These are phyloP conservation scores for Drosophila pallidifrons DNA, from an alignment of 1,140 invertebrate genomes.

Conservation along the genomic window DNA sequence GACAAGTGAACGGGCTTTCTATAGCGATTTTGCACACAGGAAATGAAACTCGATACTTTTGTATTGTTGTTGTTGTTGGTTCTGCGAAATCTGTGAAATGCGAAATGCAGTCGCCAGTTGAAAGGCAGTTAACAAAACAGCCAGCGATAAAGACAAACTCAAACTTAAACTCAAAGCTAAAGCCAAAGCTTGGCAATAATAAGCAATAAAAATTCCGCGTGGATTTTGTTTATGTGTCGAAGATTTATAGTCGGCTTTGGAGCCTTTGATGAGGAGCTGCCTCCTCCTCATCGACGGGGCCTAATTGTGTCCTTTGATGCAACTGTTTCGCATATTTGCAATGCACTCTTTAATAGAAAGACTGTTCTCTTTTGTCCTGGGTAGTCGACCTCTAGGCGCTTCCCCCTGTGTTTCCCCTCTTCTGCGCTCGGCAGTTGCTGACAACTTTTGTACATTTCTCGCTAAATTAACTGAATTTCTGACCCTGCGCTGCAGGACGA, in stretches of 20 bases:
- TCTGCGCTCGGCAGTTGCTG: slow-evolving; percentile 38
- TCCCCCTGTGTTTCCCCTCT: neutral
- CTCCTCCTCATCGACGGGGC: slow-evolving; percentile 13
- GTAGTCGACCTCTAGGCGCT: slow-evolving; percentile 57
- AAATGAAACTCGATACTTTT: slow-evolving; percentile 84
- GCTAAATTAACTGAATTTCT: slow-evolving; percentile 83
- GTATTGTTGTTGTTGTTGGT: slow-evolving; percentile 35
- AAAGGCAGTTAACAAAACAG: slow-evolving; percentile 12
- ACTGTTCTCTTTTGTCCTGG: slow-evolving; percentile 17
- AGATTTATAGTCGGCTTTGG: slow-evolving; percentile 78
- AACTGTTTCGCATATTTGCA: slow-evolving; percentile 80
- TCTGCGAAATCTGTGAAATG: slow-evolving; percentile 56
- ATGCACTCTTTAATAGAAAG: slow-evolving; percentile 43
- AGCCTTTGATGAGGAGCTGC: slow-evolving; percentile 66
- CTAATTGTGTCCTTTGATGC: slow-evolving; percentile 82
- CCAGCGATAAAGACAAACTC: slow-evolving; percentile 28
- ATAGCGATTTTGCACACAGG: slow-evolving; percentile 61
- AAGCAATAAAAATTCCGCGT: slow-evolving; percentile 81
- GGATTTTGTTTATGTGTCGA: slow-evolving; percentile 68
- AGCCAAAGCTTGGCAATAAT: slow-evolving; percentile 61
- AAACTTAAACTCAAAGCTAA: slow-evolving; percentile 5
- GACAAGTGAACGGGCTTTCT: slow-evolving; percentile 72
- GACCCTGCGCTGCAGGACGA: slow-evolving; percentile 67
- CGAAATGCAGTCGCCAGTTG: slow-evolving; percentile 22
- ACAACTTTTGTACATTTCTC: slow-evolving; percentile 82